A percentile compares a stretch with the other conserved stretches of the same genome.
Conservation (phyloP, 2,888 invertebrate species). For the Lamproptera curius region DNA sequence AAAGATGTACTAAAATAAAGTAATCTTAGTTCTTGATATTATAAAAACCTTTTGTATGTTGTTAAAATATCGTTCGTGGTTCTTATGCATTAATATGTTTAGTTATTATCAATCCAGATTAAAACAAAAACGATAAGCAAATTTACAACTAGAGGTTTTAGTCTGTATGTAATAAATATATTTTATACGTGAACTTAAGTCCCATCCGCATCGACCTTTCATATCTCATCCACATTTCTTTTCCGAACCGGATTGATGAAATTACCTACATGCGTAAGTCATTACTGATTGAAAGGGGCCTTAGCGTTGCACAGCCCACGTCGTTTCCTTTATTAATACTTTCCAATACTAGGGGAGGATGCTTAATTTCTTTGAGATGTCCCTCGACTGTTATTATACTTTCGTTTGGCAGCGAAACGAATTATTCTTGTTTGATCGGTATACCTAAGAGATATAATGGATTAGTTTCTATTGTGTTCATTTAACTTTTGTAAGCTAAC, state of each 20-base stretch:
- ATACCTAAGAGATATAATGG: background rate
- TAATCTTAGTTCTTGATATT: no score
- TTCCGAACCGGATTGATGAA: conserved; percentile 16
- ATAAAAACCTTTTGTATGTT: no score
- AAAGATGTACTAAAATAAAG: no score
- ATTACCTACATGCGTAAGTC: conserved; percentile 21
- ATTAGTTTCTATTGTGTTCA: background rate
- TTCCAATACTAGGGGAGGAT: conserved; percentile 45
- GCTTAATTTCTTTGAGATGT: conserved; percentile 45
- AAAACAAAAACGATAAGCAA: no score
- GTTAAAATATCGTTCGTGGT: no score
- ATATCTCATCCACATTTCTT: conserved; percentile 1
- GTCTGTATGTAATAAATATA: no score
- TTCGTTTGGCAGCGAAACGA: conserved; percentile 31
- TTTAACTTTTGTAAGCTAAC: no score
- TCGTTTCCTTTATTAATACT: conserved; percentile 50
- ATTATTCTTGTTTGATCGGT: conserved; percentile 17
- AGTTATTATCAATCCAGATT: no score
- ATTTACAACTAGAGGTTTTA: no score
- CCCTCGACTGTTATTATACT: conserved; percentile 38
- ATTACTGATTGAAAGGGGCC: conserved; percentile 15
- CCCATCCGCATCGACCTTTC: no score
- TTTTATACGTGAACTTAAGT: no score
- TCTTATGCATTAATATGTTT: no score
- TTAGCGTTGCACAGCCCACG: conserved; percentile 32